Evolutionary conservation across 2,113 vertebrate genomes (phyloP).

Genomic region (Podarcis cretensis): DNA sequence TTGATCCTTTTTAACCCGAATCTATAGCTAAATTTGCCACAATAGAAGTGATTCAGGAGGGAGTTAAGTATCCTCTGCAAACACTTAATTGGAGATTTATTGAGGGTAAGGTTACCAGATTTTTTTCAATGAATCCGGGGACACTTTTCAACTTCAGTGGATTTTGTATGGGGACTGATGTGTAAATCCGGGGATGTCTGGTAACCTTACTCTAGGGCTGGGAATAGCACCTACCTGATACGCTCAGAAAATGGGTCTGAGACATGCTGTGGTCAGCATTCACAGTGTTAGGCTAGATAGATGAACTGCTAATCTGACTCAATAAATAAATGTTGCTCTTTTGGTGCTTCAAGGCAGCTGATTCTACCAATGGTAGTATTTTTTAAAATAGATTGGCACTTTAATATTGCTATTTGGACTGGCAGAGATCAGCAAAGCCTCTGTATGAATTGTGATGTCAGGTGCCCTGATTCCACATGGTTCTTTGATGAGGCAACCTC

Average conservation of each 20-base stretch:
- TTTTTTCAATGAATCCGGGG: too few species aligned
- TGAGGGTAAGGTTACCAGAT: neutral
- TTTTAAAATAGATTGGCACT: neutral
- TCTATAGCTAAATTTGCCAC: neutral
- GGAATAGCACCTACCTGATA: neutral
- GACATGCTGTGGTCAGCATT: neutral
- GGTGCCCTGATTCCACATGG: neutral
- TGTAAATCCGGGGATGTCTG: too few species aligned
- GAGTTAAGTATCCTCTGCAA: conserved; percentile 1
- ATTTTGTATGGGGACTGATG: too few species aligned
- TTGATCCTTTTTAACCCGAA: neutral
- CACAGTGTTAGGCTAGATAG: neutral
- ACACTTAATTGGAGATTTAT: neutral
- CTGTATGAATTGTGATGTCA: neutral
- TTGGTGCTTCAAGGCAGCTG: neutral
- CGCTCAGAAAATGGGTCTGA: neutral
- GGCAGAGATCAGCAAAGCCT: neutral
- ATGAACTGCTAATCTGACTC: neutral
- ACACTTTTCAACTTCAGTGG: too few species aligned
- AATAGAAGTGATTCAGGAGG: neutral
- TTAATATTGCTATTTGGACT: neutral
- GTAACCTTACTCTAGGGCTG: neutral
- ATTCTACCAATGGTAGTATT: neutral
- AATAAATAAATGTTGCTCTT: neutral
- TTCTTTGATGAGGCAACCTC: neutral